These are phyloP conservation scores for Macrostomum cliftonense DNA, from an alignment of 2,888 invertebrate genomes.

Conservation along the genomic window DNA sequence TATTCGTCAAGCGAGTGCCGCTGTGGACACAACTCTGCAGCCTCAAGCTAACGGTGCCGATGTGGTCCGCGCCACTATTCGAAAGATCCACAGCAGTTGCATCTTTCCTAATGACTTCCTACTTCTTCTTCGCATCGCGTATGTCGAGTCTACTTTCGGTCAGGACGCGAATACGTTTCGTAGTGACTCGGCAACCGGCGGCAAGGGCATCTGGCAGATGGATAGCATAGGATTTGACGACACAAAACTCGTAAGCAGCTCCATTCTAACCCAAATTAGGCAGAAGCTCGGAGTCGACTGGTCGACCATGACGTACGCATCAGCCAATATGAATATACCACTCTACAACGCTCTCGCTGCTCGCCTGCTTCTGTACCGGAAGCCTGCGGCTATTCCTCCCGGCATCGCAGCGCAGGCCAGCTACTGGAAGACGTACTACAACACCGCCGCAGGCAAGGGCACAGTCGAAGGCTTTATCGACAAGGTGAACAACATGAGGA, in stretches of 20 bases:
- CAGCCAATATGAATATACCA: constrained; percentile 18
- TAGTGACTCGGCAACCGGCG: not conserved
- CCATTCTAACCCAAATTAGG: constrained; percentile 9
- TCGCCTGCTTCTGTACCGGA: constrained; percentile 15
- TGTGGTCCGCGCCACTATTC: constrained; percentile 18
- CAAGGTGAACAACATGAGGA: constrained; percentile 10
- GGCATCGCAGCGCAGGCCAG: constrained; percentile 11
- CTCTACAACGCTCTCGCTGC: constrained; percentile 22
- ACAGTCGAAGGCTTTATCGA: constrained; percentile 5
- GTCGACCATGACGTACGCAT: constrained; percentile 16
- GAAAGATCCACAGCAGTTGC: constrained; percentile 17
- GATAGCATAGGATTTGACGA: constrained; percentile 9
- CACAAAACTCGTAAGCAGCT: not conserved
- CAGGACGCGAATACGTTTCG: constrained; percentile 15
- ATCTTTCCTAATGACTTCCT: constrained; percentile 19
- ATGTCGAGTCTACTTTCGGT: constrained; percentile 20
- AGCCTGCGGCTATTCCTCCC: constrained; percentile 7
- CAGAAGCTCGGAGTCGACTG: constrained; percentile 18
- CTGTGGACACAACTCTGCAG: not conserved
- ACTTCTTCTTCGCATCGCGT: constrained; percentile 19
- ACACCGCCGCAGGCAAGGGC: constrained; percentile 6
- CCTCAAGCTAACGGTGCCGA: constrained; percentile 14
- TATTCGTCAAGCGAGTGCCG: no score
- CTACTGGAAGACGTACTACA: constrained; percentile 12
- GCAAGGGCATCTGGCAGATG: constrained; percentile 25